Evolutionary conservation across 2,113 vertebrate species (phyloP).

Genomic region (Sula dactylatra): DNA sequence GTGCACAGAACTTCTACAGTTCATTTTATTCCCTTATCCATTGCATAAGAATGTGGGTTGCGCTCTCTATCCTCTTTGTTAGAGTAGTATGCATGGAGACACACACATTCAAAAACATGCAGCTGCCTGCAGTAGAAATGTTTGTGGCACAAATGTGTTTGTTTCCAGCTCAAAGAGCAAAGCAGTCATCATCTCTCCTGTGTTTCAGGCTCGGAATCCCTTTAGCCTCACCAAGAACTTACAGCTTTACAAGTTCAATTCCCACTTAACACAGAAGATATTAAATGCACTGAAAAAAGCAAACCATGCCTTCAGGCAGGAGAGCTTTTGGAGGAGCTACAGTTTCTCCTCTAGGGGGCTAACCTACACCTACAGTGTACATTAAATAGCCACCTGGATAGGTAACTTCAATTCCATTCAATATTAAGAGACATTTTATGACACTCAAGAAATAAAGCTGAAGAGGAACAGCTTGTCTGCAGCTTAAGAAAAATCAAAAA

Average conservation of each 20-base stretch:
- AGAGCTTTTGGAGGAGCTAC: neutral
- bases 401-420: neutral
- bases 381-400: neutral
- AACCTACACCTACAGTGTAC: neutral
- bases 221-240: neutral
- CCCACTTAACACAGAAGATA: neutral
- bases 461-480: neutral
- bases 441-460: neutral
- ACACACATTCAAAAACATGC: neutral
- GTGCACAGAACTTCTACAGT: neutral
- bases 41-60: neutral
- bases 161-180: neutral
- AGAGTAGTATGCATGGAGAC: accelerated
- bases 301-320: neutral
- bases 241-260: neutral
- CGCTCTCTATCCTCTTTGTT: neutral
- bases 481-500: neutral
- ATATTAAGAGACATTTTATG: neutral
- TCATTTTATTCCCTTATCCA: neutral
- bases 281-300: neutral
- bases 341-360: neutral
- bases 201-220: neutral
- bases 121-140: neutral
- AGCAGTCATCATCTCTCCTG: neutral
- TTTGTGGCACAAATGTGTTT: neutral